These are phyloP conservation scores for Tolmerus cingulatus DNA, from an alignment of 2,888 invertebrate species.

Conservation along the genomic window DNA sequence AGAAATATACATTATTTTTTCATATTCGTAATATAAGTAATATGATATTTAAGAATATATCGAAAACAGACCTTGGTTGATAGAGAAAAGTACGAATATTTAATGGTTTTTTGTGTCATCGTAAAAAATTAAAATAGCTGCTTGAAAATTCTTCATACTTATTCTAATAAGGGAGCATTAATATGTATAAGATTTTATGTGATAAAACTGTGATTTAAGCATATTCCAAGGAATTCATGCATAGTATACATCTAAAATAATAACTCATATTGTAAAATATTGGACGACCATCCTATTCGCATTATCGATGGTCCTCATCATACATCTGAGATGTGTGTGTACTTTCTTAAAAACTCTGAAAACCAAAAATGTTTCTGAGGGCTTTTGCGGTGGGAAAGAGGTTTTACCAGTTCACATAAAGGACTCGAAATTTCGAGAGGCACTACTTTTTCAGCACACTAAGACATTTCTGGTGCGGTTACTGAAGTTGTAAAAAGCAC, in stretches of 20 bases:
- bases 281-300: not conserved
- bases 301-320: not conserved
- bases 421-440: not conserved
- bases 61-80: no score
- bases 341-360: not conserved
- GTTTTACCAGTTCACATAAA: not conserved
- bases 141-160: no score
- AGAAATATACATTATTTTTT: no score
- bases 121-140: no score
- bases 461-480: not conserved
- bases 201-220: no score
- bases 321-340: not conserved
- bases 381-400: not conserved
- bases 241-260: not conserved
- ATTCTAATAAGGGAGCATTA: no score
- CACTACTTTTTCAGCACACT: not conserved
- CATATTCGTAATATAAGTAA: no score
- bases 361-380: not conserved
- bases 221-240: not conserved
- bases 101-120: no score
- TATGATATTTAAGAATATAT: no score
- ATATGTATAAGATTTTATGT: no score
- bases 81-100: no score
- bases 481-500: not conserved
- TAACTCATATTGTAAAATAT: not conserved